These are phyloP conservation scores for Esox masquinongy DNA, from an alignment of 2,797 vertebrate genomes.

Conservation along the genomic window DNA sequence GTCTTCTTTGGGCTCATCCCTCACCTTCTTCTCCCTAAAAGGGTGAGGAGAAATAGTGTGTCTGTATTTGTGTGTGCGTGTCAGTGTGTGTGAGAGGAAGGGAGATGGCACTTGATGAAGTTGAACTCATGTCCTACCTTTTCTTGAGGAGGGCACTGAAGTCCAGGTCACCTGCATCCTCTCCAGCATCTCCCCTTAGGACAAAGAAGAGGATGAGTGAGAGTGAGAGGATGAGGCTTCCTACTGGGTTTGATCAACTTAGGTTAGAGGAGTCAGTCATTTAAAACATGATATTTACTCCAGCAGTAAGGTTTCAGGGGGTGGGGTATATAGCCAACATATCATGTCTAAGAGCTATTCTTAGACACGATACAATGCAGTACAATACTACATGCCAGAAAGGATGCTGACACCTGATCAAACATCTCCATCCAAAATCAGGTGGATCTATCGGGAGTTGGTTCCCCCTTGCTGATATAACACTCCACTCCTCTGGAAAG, in stretches of 20 bases:
- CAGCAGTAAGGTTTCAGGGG: too few relatives aligned
- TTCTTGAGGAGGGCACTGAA: constrained; percentile 90
- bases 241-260: background rate
- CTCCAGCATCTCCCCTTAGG: constrained; percentile 75
- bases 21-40: constrained; percentile 73
- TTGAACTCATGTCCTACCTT: constrained; percentile 67
- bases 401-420: too few relatives aligned
- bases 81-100: background rate
- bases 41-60: background rate
- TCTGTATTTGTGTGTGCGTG: background rate
- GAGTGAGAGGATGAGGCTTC: background rate
- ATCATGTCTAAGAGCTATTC: too few relatives aligned
- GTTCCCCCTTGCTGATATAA: too few relatives aligned
- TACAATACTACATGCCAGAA: too few relatives aligned
- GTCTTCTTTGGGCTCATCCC: constrained; percentile 72
- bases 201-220: background rate
- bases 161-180: constrained; percentile 85
- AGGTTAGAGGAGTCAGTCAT: background rate
- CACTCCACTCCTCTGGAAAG: too few relatives aligned
- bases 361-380: too few relatives aligned
- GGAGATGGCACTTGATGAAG: background rate
- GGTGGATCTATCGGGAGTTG: too few relatives aligned
- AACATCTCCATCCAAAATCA: too few relatives aligned
- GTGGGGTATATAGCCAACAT: too few relatives aligned
- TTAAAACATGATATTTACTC: background rate